Evolutionary conservation across 2,113 vertebrate species (phyloP).

Genomic region (Muntiacus muntjak): DNA sequence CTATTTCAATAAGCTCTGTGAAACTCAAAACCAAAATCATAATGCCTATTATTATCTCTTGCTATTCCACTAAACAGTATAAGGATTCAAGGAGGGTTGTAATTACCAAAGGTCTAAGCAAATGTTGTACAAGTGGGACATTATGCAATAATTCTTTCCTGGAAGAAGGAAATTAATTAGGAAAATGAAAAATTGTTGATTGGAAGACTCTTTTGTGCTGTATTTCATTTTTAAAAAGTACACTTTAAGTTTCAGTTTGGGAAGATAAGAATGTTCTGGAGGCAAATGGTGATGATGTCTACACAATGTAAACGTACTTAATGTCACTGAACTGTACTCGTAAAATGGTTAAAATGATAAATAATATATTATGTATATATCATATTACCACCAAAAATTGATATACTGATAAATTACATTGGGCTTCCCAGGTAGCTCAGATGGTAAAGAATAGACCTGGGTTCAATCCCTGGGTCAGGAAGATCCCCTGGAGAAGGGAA

Average conservation of each 20-base stretch:
- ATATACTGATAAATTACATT: background rate
- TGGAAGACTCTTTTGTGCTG: background rate
- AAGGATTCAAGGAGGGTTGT: background rate
- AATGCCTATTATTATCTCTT: background rate
- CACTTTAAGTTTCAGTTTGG: background rate
- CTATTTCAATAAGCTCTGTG: background rate
- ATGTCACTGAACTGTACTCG: background rate
- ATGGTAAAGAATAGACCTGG: background rate
- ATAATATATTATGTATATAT: background rate
- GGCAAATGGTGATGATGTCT: background rate
- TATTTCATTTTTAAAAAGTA: background rate
- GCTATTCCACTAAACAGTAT: background rate
- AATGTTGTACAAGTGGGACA: background rate
- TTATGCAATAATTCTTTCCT: background rate
- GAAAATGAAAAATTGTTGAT: background rate
- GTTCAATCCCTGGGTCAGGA: background rate
- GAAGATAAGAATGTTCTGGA: background rate
- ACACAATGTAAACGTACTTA: background rate
- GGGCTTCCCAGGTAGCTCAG: background rate
- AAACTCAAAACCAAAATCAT: slow-evolving; percentile 13
- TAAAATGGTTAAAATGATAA: background rate
- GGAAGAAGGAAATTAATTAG: background rate
- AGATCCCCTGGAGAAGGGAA: background rate
- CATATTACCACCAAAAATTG: background rate
- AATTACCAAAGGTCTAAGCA: background rate